Percentiles rank a stretch among this genome's conserved stretches.
Conservation (phyloP, 2,888 invertebrate genomes). For the Scelioninae gen. 2 region DNA sequence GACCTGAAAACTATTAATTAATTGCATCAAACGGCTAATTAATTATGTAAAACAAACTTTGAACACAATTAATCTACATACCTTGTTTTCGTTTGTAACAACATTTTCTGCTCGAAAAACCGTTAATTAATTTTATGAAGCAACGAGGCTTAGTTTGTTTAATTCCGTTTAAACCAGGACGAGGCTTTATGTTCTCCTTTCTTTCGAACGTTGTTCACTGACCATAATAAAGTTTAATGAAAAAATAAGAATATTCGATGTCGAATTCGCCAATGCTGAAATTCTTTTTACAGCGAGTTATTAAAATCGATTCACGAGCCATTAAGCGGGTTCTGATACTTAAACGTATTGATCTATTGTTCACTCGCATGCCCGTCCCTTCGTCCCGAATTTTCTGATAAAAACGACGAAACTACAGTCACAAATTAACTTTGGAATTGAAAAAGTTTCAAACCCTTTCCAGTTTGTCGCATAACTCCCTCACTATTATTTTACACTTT, state of each 20-base stretch:
- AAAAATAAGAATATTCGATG: slow-evolving; percentile 13
- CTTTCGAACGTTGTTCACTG: neutral
- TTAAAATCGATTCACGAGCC: slow-evolving; percentile 30
- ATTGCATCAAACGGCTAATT: too few species aligned
- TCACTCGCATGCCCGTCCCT: slow-evolving; percentile 8
- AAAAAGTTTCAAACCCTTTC: slow-evolving; percentile 17
- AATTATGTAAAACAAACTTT: too few species aligned
- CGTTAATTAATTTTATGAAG: neutral
- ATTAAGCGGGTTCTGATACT: slow-evolving; percentile 20
- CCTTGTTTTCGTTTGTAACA: neutral
- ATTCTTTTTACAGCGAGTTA: slow-evolving; percentile 24
- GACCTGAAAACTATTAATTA: too few species aligned
- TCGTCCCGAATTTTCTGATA: slow-evolving; percentile 11
- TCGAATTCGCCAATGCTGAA: slow-evolving; percentile 18
- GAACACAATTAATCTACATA: too few species aligned
- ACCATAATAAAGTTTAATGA: slow-evolving; percentile 10
- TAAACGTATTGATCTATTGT: slow-evolving; percentile 14
- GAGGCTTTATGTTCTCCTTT: neutral
- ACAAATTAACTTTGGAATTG: slow-evolving; percentile 13
- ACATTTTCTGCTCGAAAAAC: neutral
- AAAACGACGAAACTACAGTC: slow-evolving; percentile 7
- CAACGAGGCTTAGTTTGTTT: neutral
- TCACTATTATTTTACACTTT: slow-evolving; percentile 26
- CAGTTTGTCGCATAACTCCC: slow-evolving; percentile 10
- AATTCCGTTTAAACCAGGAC: neutral